Evolutionary conservation across 2,888 invertebrate species (phyloP), one percentile per base, ranked within the genome.

Genomic region (Coleophora deauratella): DNA sequence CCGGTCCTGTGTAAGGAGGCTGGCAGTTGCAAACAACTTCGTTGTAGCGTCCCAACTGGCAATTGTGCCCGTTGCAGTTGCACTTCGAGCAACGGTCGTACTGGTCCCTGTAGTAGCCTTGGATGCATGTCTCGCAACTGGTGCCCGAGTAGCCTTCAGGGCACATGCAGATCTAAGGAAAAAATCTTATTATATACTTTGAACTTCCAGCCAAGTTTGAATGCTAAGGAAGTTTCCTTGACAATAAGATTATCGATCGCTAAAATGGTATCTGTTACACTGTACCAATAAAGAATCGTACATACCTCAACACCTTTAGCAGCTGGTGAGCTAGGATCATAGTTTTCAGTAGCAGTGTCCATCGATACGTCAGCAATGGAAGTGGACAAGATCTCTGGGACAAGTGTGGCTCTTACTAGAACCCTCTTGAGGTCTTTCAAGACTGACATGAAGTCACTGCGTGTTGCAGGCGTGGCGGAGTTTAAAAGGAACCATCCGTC

Each of bases 281-380:
- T n/a, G n/a, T 9, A 32, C 32, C 28, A 6, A 28, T 28, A 33
- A 21, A 21, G 6, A 31, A 9, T 30, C 12, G 9, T 13, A 34
- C 42, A 36, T 55, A 90, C 89, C 86, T 99, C 98, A 37, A 99
- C 92, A 42, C 91, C 91, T 3, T 85, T 88, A 1, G 96, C 96
- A 33, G 85, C 81, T 8, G 86, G 87, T 54, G 84, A 88, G 1
- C 86, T 87, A 28, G 91, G 88, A 28, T 33, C 84, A 2, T 62
- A 65, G 37, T 89, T 88, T 32, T 89, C 88, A 0, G 91, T 90
- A 0, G 96, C 95, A 2, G 94, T 93, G 54, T 98, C 97, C 72
- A 98, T 88, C 14, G 91, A 90, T 0, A 99, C 92, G 62, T 97
- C 95, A 44, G 94, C 91, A 35, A 99, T 90, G 37, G 90, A 89